Evolutionary conservation across 2,113 vertebrate genomes (phyloP).

Genomic region (Poeciliopsis turrubarensis): DNA sequence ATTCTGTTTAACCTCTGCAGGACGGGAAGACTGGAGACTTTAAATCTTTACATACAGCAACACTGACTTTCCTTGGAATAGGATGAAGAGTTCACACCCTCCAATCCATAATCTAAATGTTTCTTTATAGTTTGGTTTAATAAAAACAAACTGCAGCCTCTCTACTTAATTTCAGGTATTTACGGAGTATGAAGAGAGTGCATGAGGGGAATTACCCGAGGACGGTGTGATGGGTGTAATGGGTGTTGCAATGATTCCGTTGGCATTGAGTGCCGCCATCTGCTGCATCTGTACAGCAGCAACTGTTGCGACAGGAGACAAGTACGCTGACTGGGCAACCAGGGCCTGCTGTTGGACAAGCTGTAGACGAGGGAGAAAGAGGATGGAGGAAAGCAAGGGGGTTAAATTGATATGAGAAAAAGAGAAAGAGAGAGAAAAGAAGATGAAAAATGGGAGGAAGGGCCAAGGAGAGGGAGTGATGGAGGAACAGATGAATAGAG

Average conservation of each 20-base stretch:
- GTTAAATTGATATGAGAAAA: conserved; percentile 41
- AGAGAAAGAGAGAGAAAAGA: conserved; percentile 17
- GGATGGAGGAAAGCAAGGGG: conserved; percentile 6
- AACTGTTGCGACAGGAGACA: conserved; percentile 93
- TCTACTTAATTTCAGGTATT: conserved; percentile 3
- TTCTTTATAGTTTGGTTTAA: not conserved
- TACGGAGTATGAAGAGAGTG: conserved; percentile 3
- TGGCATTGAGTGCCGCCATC: conserved; percentile 90
- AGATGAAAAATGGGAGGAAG: conserved; percentile 39
- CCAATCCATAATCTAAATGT: not conserved
- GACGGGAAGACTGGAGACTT: not conserved
- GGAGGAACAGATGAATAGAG: conserved; percentile 78
- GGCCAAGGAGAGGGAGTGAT: conserved; percentile 64
- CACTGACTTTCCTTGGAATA: not conserved
- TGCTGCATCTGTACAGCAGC: conserved; percentile 93
- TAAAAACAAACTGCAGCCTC: not conserved
- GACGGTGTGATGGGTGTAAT: conserved; percentile 86
- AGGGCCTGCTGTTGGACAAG: conserved; percentile 94
- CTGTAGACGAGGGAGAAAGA: conserved; percentile 71
- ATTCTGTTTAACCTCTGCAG: not conserved
- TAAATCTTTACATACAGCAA: not conserved
- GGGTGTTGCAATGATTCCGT: conserved; percentile 89
- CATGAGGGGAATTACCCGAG: conserved; percentile 77
- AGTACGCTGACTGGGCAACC: conserved; percentile 92
- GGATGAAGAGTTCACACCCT: too few relatives aligned